These are phyloP conservation scores for Dipodomys ordii DNA, from an alignment of 2,113 vertebrate genomes.

Conservation along the genomic window DNA sequence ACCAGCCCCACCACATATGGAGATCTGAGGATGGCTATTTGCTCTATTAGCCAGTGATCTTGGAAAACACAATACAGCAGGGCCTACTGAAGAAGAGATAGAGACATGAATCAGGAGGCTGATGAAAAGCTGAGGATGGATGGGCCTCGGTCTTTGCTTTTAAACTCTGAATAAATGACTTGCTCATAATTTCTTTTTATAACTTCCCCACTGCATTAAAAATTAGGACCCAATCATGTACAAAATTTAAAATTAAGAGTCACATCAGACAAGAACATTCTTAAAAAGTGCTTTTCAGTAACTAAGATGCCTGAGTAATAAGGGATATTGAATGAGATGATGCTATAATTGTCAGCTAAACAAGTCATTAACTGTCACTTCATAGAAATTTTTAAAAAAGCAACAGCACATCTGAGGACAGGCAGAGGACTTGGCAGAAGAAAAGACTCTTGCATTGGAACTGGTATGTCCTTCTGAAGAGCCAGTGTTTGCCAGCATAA, in stretches of 20 bases:
- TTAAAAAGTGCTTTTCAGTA: slow-evolving; percentile 47
- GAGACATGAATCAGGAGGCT: background rate
- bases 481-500: background rate
- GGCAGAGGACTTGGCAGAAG: background rate
- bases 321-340: slow-evolving; percentile 69
- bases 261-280: slow-evolving; percentile 44
- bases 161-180: slow-evolving; percentile 8
- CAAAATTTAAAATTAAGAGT: slow-evolving; percentile 51
- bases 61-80: background rate
- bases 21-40: background rate
- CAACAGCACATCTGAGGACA: slow-evolving; percentile 9
- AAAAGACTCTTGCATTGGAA: background rate
- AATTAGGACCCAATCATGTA: background rate
- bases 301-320: slow-evolving; percentile 63
- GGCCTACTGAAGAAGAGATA: background rate
- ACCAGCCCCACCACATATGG: background rate
- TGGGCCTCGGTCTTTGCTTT: background rate
- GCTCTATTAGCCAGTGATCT: background rate
- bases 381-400: slow-evolving; percentile 6
- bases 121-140: background rate
- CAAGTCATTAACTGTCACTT: slow-evolving; percentile 72
- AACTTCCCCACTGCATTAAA: slow-evolving; percentile 32
- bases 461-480: slow-evolving; percentile 38
- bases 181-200: slow-evolving; percentile 11
- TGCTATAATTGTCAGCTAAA: slow-evolving; percentile 71